Evolutionary conservation across 1,140 invertebrate genomes (phyloP), one percentile per base, ranked within the genome.

Genomic region (Drosophila pseudoananassae): DNA sequence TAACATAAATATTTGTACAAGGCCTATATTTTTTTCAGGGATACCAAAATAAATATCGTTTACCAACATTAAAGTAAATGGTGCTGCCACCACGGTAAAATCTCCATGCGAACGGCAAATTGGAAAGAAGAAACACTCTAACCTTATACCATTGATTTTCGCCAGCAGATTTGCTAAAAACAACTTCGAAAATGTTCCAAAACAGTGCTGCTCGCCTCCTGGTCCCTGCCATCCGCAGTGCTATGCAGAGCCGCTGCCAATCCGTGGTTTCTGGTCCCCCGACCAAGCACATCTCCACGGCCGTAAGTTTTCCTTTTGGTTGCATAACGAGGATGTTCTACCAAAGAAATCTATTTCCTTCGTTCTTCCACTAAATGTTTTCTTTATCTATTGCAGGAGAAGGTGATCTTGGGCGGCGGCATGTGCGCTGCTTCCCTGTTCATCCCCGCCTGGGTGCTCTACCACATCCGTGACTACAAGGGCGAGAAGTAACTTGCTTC

Each of bases 381-480:
- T 3, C 10, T 43, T 43, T 53, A 17, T 55, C 17, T 12, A 14
- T 90, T 83, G 8, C 64, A 91, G 90, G 90, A 91, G 71, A 90
- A 88, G 71, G 54, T 91, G 9, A 76, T 91, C 15, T 70, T 91
- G 8, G 90, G 90, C 27, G 90, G 90, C 36, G 90, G 84, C 40
- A 90, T 91, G 78, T 91, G 81, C 58, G 84, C 55, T 15, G 74
- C 90, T 1, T 53, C 90, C 38, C 46, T 91, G 45, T 78, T 90
- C 20, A 87, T 91, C 63, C 90, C 90, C 7, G 90, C 72, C 14
- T 91, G 90, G 90, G 90, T 91, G 52, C 52, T 91, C n/a, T 81
- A 81, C 68, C 90, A 91, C 59, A 90, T 91, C 57, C 84, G 79
- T 47, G 90, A 91, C 36, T 91, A 91, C 66, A 91, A 81, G 70